phyloP scores from a whole-genome alignment of 92 coral and sea anemone genomes.

The Porites evermanni region DNA sequence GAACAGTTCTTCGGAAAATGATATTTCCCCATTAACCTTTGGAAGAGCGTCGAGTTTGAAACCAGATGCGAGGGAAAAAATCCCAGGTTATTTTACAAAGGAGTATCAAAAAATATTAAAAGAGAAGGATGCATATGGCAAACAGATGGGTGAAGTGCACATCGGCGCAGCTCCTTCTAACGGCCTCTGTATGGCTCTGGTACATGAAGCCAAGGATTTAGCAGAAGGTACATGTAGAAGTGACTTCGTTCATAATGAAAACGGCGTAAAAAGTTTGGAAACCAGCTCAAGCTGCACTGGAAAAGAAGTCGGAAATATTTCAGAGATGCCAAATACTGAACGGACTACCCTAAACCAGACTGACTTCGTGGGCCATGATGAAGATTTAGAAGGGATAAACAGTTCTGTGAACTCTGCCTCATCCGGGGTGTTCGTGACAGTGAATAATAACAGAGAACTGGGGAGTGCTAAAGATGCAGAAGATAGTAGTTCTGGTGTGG shows the following conservation, averaged over 20 bases:
- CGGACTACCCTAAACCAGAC: not conserved
- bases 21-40: not conserved
- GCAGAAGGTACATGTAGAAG: not conserved
- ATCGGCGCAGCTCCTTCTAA: not conserved
- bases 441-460: constrained; percentile 10
- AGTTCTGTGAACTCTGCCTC: not conserved
- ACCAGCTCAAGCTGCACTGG: not conserved
- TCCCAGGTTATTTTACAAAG: constrained; percentile 80
- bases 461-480: not conserved
- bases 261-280: not conserved
- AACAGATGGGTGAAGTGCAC: not conserved
- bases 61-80: constrained; percentile 31
- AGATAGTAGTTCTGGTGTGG: constrained; percentile 59
- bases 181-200: not conserved
- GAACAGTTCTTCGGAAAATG: not conserved
- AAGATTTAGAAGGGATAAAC: not conserved
- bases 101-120: constrained; percentile 59
- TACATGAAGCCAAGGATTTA: not conserved
- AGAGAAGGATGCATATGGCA: not conserved
- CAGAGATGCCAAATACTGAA: not conserved
- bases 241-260: not conserved
- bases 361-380: not conserved
- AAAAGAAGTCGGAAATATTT: not conserved
- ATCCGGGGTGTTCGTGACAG: constrained; percentile 30
- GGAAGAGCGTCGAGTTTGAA: constrained; percentile 38